Percentiles rank a stretch among this genome's conserved stretches.
Conservation (phyloP, 1,140 invertebrate species). For the Paralvinella palmiformis region DNA sequence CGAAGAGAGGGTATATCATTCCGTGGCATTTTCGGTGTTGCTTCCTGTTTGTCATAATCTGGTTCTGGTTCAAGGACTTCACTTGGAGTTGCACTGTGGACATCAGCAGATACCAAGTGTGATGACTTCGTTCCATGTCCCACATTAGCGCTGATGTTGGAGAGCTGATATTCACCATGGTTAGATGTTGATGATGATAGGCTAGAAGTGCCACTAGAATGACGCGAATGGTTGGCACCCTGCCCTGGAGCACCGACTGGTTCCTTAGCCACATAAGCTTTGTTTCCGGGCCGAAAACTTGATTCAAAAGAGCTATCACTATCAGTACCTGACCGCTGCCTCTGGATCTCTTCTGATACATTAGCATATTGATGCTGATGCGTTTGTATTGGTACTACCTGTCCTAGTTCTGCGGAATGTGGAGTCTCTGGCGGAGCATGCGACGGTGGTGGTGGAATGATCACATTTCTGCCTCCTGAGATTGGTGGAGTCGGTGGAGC, state of each 20-base stretch:
- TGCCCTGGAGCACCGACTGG: conserved; percentile 14
- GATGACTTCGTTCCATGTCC: too few relatives aligned
- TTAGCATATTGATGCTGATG: conserved; percentile 28
- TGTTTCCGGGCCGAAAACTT: conserved; percentile 42
- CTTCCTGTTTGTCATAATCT: neutral
- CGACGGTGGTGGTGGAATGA: conserved; percentile 19
- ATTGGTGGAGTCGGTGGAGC: neutral
- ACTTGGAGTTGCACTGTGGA: neutral
- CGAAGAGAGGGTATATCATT: too few relatives aligned
- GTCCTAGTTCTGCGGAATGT: conserved; percentile 18
- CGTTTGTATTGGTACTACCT: conserved; percentile 19
- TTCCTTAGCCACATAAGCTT: conserved; percentile 31
- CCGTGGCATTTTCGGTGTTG: too few relatives aligned
- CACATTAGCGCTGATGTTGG: neutral
- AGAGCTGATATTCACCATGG: neutral
- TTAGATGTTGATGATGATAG: neutral
- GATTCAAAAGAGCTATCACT: conserved; percentile 36
- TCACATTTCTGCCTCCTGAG: neutral
- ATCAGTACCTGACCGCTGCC: conserved; percentile 16
- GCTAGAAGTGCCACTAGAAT: neutral
- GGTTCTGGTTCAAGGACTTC: neutral
- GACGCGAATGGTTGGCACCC: neutral
- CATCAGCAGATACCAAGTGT: neutral
- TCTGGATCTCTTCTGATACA: conserved; percentile 27
- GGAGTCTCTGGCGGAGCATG: conserved; percentile 19